A percentile compares a stretch with the other conserved stretches of the same genome.
Evolutionary conservation across 2,113 vertebrate genomes (phyloP).

Genomic region (Lophochroa leadbeateri): DNA sequence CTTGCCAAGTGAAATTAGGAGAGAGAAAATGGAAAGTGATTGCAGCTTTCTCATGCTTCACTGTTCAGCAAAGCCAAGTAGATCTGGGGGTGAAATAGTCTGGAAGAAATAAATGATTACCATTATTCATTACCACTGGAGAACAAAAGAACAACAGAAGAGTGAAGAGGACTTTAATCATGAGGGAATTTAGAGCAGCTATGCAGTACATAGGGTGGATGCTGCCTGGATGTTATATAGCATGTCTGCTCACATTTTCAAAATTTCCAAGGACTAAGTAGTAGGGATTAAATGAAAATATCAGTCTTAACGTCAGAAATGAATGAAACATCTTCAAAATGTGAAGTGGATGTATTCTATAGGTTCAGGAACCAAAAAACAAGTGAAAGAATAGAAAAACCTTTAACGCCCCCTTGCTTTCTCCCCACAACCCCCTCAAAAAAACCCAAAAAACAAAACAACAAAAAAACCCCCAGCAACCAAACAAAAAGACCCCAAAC

Average conservation of each 20-base stretch:
- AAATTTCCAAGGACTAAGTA: background rate
- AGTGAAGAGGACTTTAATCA: background rate
- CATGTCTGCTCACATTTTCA: background rate
- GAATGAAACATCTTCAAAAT: background rate
- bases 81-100: background rate
- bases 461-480: background rate
- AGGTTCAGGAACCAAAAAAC: background rate
- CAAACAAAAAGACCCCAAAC: background rate
- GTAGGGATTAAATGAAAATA: background rate
- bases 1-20: background rate
- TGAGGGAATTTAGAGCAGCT: background rate
- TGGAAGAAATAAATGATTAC: background rate
- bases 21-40: background rate
- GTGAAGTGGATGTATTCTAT: background rate
- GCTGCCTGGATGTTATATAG: background rate
- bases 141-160: background rate
- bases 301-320: background rate
- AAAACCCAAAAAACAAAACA: too few species aligned
- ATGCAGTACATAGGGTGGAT: background rate
- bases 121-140: background rate
- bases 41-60: background rate
- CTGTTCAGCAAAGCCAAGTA: background rate
- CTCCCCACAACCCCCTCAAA: rapidly evolving
- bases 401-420: background rate
- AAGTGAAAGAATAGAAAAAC: background rate